These are phyloP conservation scores for Deroptyus accipitrinus DNA, from an alignment of 2,113 vertebrate genomes.

Conservation along the genomic window DNA sequence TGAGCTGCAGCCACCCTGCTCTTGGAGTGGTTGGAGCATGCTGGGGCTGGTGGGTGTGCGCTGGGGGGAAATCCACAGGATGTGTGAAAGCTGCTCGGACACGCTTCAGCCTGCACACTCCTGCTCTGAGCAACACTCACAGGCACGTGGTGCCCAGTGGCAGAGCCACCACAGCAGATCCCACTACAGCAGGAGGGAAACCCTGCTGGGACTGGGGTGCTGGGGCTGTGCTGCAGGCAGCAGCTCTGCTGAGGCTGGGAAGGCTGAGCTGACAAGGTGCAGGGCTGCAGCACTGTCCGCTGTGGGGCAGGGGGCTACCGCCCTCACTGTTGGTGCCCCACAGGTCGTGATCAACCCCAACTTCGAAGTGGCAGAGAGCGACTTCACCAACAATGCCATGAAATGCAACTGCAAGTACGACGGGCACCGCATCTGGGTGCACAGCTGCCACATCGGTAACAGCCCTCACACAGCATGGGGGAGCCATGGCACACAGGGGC, in stretches of 20 bases:
- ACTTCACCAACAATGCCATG: constrained; percentile 98
- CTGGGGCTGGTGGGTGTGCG: background rate
- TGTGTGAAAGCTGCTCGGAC: rapidly evolving
- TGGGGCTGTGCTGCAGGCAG: rapidly evolving
- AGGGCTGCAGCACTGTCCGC: background rate
- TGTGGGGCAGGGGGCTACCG: background rate
- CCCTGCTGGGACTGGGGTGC: background rate
- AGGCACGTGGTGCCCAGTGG: rapidly evolving
- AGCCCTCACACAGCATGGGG: rapidly evolving
- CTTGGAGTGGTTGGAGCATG: rapidly evolving
- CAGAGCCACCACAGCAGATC: background rate
- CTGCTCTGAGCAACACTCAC: background rate
- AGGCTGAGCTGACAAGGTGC: background rate
- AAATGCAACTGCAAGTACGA: constrained; percentile 99
- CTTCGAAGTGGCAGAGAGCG: constrained; percentile 93
- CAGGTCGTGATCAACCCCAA: constrained; percentile 97
- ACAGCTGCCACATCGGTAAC: constrained; percentile 92
- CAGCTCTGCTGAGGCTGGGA: rapidly evolving
- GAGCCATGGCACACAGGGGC: background rate
- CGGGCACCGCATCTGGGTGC: constrained; percentile 94
- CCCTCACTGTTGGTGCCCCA: background rate
- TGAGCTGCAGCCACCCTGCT: background rate
- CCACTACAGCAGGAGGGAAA: background rate
- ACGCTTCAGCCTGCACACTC: background rate
- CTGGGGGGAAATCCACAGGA: background rate